Evolutionary conservation across 2,888 invertebrate genomes (phyloP).

Genomic region (Drosophila stalkeri): DNA sequence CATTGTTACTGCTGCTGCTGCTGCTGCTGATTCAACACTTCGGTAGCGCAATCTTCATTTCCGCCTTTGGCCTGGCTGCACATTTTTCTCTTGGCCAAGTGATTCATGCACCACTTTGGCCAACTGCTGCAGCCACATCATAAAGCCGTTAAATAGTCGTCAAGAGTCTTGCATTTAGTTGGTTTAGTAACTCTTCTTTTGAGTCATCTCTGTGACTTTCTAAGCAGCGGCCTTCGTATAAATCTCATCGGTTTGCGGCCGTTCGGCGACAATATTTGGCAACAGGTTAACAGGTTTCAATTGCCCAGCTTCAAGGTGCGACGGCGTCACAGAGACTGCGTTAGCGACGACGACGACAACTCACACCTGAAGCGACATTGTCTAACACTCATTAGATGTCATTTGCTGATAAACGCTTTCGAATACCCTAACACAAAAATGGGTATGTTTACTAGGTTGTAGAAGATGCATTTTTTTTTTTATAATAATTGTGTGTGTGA

Average conservation of each 20-base stretch:
- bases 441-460: neutral
- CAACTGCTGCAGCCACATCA: slow-evolving; percentile 43
- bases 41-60: slow-evolving; percentile 68
- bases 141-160: slow-evolving; percentile 38
- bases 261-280: slow-evolving; percentile 64
- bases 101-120: slow-evolving; percentile 51
- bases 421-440: slow-evolving; percentile 37
- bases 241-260: slow-evolving; percentile 30
- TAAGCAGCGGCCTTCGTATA: slow-evolving; percentile 48
- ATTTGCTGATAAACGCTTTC: slow-evolving; percentile 68
- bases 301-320: slow-evolving; percentile 60
- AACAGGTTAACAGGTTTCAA: slow-evolving; percentile 76
- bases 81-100: slow-evolving; percentile 41
- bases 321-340: slow-evolving; percentile 28
- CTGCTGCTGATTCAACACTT: slow-evolving; percentile 66
- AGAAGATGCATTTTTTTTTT: neutral
- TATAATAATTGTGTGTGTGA: neutral
- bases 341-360: slow-evolving; percentile 9
- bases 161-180: slow-evolving; percentile 6
- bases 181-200: slow-evolving; percentile 26
- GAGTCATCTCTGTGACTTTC: slow-evolving; percentile 67
- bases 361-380: slow-evolving; percentile 64
- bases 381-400: slow-evolving; percentile 80
- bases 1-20: neutral
- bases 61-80: slow-evolving; percentile 48